Percentiles rank a stretch among this genome's conserved stretches.
These are phyloP conservation scores for Apostichopus californicus DNA, from an alignment of 35 echinoderm and acorn worm species.

Conservation along the genomic window DNA sequence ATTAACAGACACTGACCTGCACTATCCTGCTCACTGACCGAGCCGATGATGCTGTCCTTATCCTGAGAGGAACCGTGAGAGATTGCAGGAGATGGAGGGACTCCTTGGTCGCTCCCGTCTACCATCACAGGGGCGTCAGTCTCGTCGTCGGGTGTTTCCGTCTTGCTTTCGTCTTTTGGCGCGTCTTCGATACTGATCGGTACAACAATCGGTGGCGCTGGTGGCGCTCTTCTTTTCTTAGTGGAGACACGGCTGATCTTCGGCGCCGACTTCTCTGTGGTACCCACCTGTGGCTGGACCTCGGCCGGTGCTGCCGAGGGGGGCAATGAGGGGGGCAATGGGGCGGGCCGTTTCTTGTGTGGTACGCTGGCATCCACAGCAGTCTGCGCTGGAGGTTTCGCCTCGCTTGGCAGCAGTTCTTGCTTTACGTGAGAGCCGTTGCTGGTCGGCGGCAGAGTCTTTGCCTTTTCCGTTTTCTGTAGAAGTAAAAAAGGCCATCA, in stretches of 20 bases:
- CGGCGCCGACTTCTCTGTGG: not conserved
- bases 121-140: not conserved
- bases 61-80: conserved; percentile 7
- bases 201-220: not conserved
- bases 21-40: not conserved
- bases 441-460: not conserved
- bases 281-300: conserved; percentile 1
- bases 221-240: conserved; percentile 45
- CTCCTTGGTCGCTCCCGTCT: not conserved
- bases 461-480: not conserved
- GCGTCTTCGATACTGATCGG: conserved; percentile 17
- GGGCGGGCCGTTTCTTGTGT: conserved; percentile 27
- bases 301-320: not conserved
- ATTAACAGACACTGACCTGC: not conserved
- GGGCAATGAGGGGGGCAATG: not conserved
- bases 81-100: not conserved
- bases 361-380: not conserved
- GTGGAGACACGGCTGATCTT: conserved; percentile 32
- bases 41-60: conserved; percentile 31
- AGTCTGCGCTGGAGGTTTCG: not conserved
- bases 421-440: not conserved
- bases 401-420: not conserved
- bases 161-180: not conserved
- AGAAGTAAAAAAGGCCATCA: not conserved
- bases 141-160: not conserved